Base-by-base conservation (phyloP, 1,140 invertebrate species). In the Holotrichia oblita region DNA sequence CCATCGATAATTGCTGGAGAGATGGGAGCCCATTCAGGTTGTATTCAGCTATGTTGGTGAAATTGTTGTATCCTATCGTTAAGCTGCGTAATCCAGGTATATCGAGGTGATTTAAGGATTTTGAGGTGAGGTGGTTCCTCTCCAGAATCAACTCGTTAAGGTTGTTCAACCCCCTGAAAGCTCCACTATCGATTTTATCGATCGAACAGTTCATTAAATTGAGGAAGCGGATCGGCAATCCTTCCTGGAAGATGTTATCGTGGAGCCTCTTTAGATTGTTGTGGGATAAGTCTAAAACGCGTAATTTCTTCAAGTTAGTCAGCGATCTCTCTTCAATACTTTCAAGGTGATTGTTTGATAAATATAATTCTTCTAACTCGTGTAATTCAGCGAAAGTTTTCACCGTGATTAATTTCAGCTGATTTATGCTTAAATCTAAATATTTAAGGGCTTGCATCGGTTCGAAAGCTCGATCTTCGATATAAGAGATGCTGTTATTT, bases 381-480 rank as follows among this genome's bases (percentile, higher is more conserved):
- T 90, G 88, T 48, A 95, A 86, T 77, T 94, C 93, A 3, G 91
- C 89, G 84, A 94, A 94, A 42, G 92, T 93, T 80, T 89, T 89
- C 42, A 90, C 90, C 0, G 89, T 91, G 77, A 96, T 88, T 81
- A 91, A 89, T 76, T 85, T 88, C 40, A 96, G 83, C 73, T 89
- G 89, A 86, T 97, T 97, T 82, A 91, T 90, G 83, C 94, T 95
- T 55, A 96, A 84, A 82, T 96, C 94, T 74, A 97, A 88, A 83
- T 92, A 95, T 82, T 93, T 93, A 20, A 97, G 86, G 34, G 91
- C 91, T 81, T 92, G 91, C 88, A 97, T 91, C 4, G 92, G 91
- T 81, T 90, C 89, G 84, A 97, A 97, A 10, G 94, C 92, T 24
- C 90, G 91, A 83, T 94, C 92, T 85, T 96, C 94, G 81, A 97